Conservation (phyloP, 2,113 vertebrate species). For the Nansenia antarctica region DNA sequence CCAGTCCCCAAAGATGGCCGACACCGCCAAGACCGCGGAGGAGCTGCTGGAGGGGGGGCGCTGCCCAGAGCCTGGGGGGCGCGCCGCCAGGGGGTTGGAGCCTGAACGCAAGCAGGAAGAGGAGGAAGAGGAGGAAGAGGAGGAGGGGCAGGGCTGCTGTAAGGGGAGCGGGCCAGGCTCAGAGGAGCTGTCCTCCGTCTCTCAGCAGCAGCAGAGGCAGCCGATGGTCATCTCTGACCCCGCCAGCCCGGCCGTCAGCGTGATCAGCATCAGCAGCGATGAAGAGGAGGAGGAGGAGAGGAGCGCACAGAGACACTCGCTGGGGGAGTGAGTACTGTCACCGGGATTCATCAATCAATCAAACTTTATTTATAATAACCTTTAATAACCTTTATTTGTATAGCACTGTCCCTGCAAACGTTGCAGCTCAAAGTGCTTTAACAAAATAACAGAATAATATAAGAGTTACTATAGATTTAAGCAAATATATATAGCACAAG, state of each 20-base stretch:
- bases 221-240: slow-evolving; percentile 85
- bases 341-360: not conserved
- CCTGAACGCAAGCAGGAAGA: slow-evolving; percentile 69
- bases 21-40: slow-evolving; percentile 82
- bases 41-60: too few species aligned
- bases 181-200: slow-evolving; percentile 61
- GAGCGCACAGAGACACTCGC: slow-evolving; percentile 74
- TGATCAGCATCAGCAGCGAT: slow-evolving; percentile 97
- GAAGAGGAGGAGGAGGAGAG: slow-evolving; percentile 85
- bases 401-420: too few species aligned
- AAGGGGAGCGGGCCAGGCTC: slow-evolving; percentile 69
- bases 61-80: slow-evolving; percentile 78
- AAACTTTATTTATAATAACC: too few species aligned
- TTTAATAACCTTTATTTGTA: too few species aligned
- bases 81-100: slow-evolving; percentile 66
- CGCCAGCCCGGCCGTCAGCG: slow-evolving; percentile 88
- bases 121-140: slow-evolving; percentile 56
- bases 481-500: too few species aligned
- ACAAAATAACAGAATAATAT: too few species aligned
- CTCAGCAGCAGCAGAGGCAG: slow-evolving; percentile 82
- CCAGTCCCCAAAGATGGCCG: slow-evolving; percentile 89
- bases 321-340: slow-evolving; percentile 83
- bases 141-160: slow-evolving; percentile 67
- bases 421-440: too few species aligned
- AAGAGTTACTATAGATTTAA: not conserved